Percentiles rank a stretch among this genome's conserved stretches.
Evolutionary conservation across 2,113 vertebrate genomes (phyloP).

Genomic region (Entelurus aequoreus): DNA sequence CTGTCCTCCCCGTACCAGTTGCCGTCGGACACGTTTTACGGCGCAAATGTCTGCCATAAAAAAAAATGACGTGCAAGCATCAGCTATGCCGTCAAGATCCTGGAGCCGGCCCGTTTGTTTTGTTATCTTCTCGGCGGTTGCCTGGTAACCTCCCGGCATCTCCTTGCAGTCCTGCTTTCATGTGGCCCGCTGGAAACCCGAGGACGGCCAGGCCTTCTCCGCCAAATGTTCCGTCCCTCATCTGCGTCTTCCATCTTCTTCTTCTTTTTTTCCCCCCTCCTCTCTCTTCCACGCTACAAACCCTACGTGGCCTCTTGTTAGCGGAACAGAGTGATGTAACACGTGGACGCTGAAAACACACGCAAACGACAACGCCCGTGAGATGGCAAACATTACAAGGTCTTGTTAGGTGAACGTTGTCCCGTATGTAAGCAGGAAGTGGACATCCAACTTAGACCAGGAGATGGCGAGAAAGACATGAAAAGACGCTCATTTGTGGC

Average conservation of each 20-base stretch:
- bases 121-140: slow-evolving; percentile 7
- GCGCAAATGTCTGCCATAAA: background rate
- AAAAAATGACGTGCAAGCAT: slow-evolving; percentile 9
- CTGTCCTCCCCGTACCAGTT: slow-evolving; percentile 9
- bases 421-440: background rate
- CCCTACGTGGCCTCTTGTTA: slow-evolving; percentile 19
- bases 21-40: background rate
- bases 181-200: slow-evolving; percentile 41
- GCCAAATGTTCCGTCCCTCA: slow-evolving; percentile 33
- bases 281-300: slow-evolving; percentile 21
- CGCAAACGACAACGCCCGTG: slow-evolving; percentile 36
- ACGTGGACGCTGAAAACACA: slow-evolving; percentile 38
- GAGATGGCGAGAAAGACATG: no score
- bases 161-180: slow-evolving; percentile 11
- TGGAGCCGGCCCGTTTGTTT: slow-evolving; percentile 15
- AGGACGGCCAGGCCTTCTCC: slow-evolving; percentile 10
- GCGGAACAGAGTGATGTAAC: slow-evolving; percentile 33
- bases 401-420: background rate
- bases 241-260: slow-evolving; percentile 16
- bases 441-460: no score
- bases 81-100: slow-evolving; percentile 12
- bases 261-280: slow-evolving; percentile 14
- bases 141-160: background rate
- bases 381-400: background rate
- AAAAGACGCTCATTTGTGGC: no score